These are phyloP conservation scores for Frankliniella fusca DNA, from an alignment of 2,888 invertebrate species.

Conservation along the genomic window DNA sequence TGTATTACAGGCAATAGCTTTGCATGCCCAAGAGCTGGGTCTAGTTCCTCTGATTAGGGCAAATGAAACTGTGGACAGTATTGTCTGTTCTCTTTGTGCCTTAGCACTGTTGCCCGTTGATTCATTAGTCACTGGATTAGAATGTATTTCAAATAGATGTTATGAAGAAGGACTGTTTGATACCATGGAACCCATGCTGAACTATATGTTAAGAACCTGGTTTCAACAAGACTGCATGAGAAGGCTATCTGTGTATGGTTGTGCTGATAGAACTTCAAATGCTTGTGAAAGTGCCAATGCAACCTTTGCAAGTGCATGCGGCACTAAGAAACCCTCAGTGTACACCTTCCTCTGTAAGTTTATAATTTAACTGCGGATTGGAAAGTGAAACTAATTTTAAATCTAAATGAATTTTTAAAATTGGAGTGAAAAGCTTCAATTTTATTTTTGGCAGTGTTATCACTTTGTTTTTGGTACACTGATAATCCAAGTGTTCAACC, in stretches of 20 bases:
- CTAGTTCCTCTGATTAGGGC: neutral
- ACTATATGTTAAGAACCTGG: neutral
- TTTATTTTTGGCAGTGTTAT: too few relatives aligned
- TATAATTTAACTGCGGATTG: too few relatives aligned
- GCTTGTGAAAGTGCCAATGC: neutral
- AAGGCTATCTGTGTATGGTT: neutral
- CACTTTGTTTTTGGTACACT: too few relatives aligned
- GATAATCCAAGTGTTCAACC: too few relatives aligned
- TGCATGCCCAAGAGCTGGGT: neutral
- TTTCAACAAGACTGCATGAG: neutral
- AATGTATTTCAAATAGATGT: neutral
- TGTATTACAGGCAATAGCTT: neutral
- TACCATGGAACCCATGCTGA: neutral
- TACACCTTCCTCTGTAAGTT: too few relatives aligned
- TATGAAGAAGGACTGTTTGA: neutral
- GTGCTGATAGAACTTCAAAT: neutral
- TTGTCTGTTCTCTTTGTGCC: neutral
- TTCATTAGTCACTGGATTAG: neutral
- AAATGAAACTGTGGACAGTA: neutral
- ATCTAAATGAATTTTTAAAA: too few relatives aligned
- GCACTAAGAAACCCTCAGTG: too few relatives aligned
- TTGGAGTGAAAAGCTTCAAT: too few relatives aligned
- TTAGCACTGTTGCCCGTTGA: neutral
- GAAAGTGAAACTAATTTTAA: too few relatives aligned
- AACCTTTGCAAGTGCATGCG: too few relatives aligned